Base-by-base conservation (phyloP, 2,797 vertebrate species). In the Gadopsis bispinosus region DNA sequence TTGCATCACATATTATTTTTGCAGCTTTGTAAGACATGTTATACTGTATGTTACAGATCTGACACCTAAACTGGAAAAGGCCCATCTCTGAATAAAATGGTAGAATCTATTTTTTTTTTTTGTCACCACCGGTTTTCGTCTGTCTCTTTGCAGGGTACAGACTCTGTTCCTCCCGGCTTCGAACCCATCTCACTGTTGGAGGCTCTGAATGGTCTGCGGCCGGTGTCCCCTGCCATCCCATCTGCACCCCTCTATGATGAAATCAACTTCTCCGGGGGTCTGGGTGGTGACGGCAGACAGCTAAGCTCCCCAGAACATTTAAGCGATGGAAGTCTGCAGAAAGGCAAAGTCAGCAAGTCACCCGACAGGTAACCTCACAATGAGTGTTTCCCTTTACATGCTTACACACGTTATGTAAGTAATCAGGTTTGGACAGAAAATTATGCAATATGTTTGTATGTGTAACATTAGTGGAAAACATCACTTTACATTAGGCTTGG, bases 111-210 rank as follows among this genome's bases (percentile, higher is more conserved):
- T 29, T 7, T 26, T 26, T 26, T 26, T 26, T 26, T 26, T 26
- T 33, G 1, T 60, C 41, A 31, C 19, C 33, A 58, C 19, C 37
- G 9, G 3, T 59, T 22, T 37, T 19, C 22, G 7, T 68, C 7
- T 55, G 31, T 83, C 45, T 80, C 9, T 69, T 76, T n/a, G 2
- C 93, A 99, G 98, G 95, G 93, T 85, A 93, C 97, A 0, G 98
- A 99, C 92, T 97, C 97, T 0, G 94, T 99, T 83, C 98, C 98
- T 12, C 96, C 97, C 0, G 98, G 98, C 81, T 99, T 98, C 1
- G 98, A 99, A 88, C 98, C 98, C 86, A 97, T 99, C 88, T 99
- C 98, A 0, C 89, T 99, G 86, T 92, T 99, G 11, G 98, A 99
- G 87, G 98, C 98, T 0, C 93, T 99, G 88, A 99, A 99, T 0